A percentile compares a stretch with the other conserved stretches of the same genome.
These are phyloP conservation scores for Pyrocephalus nanus DNA, from an alignment of 2,797 vertebrate genomes.

Conservation along the genomic window DNA sequence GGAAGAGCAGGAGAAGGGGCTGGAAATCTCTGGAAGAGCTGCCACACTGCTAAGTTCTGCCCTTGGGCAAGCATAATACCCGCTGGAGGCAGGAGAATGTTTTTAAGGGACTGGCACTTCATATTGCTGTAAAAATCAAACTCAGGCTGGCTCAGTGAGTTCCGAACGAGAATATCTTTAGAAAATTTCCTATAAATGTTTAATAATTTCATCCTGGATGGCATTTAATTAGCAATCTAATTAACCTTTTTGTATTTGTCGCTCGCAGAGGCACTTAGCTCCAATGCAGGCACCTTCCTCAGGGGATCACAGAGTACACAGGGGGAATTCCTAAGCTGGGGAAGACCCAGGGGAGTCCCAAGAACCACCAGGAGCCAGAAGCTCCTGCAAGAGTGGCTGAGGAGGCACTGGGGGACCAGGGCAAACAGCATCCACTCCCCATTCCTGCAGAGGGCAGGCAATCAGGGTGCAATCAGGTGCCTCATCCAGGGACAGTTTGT, in stretches of 20 bases:
- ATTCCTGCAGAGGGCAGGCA: too few species aligned
- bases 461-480: not conserved
- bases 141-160: not conserved
- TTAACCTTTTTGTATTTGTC: not conserved
- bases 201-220: not conserved
- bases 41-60: not conserved
- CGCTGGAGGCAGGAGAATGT: not conserved
- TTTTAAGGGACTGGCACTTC: not conserved
- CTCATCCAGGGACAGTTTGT: not conserved
- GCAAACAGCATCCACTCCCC: not conserved
- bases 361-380: not conserved
- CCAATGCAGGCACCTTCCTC: not conserved
- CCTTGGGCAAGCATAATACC: not conserved
- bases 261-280: not conserved
- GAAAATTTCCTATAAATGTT: conserved; percentile 13
- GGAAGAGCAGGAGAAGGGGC: not conserved
- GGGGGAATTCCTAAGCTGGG: not conserved
- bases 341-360: not conserved
- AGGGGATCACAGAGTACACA: accelerated
- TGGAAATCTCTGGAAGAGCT: not conserved
- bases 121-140: not conserved
- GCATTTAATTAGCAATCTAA: conserved; percentile 30
- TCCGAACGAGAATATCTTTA: not conserved
- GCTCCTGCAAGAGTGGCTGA: not conserved
- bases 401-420: accelerated